phyloP scores from a whole-genome alignment of 2,888 invertebrate genomes.

The Calameuta filiformis region DNA sequence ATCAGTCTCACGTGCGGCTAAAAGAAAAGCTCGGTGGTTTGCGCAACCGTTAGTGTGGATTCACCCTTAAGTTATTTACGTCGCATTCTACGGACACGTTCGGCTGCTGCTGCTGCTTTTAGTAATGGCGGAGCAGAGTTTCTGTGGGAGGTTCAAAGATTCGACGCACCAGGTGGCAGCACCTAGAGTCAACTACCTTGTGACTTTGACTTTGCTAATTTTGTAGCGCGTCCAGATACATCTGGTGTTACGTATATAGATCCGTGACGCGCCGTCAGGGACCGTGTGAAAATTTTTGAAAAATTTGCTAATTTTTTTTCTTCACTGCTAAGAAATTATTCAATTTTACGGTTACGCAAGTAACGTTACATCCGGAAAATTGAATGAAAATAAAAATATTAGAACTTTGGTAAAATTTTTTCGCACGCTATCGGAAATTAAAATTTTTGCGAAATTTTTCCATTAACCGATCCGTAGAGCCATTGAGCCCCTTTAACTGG shows the following conservation, averaged over 20 bases:
- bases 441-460: neutral
- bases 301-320: neutral
- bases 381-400: neutral
- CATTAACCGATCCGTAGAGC: too few relatives aligned
- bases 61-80: neutral
- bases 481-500: neutral
- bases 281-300: neutral
- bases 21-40: neutral
- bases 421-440: neutral
- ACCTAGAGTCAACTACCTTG: neutral
- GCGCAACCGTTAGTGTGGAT: neutral
- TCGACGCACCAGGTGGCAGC: slow-evolving; percentile 46
- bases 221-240: neutral
- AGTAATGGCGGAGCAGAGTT: slow-evolving; percentile 7
- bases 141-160: slow-evolving; percentile 29
- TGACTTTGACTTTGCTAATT: neutral
- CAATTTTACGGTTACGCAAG: neutral
- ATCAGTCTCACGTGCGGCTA: neutral
- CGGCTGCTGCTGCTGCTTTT: neutral
- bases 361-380: neutral
- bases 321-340: neutral
- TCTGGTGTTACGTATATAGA: too few relatives aligned
- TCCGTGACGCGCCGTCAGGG: too few relatives aligned
- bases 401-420: neutral
- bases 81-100: neutral